These are phyloP conservation scores for Penaeus vannamei DNA, from an alignment of 1,140 invertebrate species.

Conservation along the genomic window DNA sequence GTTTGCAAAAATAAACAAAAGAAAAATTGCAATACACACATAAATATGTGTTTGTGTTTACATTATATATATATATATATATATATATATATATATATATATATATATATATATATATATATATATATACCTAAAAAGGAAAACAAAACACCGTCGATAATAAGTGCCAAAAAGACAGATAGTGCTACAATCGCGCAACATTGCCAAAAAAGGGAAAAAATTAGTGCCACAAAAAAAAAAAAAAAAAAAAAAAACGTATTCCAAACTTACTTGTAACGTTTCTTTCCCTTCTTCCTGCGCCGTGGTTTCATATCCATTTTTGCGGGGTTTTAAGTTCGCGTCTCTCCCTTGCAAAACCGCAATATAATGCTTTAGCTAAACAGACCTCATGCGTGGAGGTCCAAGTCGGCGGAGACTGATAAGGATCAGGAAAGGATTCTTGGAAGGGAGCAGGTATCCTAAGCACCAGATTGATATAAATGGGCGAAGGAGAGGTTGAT, in stretches of 20 bases:
- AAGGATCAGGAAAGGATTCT: not conserved
- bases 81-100: not conserved
- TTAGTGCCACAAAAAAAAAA: not conserved
- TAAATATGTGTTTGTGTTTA: not conserved
- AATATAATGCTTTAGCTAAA: no score
- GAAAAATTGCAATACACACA: not conserved
- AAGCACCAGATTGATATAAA: not conserved
- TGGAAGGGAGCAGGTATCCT: not conserved
- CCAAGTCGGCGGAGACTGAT: not conserved
- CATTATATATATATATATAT: not conserved
- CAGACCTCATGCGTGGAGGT: no score
- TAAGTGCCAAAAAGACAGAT: not conserved
- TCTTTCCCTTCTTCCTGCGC: constrained; percentile 57
- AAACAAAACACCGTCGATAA: not conserved
- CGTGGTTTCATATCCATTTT: constrained; percentile 61
- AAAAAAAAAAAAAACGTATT: not conserved
- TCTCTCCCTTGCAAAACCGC: not conserved
- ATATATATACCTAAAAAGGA: not conserved
- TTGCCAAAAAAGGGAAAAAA: not conserved
- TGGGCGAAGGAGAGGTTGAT: not conserved
- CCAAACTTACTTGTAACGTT: constrained; percentile 57
- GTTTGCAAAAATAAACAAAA: no score
- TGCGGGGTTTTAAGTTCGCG: constrained; percentile 34
- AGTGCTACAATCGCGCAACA: not conserved
- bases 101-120: not conserved